phyloP scores from a whole-genome alignment of 2,113 vertebrate species.

The Malurus alboscapulatus region DNA sequence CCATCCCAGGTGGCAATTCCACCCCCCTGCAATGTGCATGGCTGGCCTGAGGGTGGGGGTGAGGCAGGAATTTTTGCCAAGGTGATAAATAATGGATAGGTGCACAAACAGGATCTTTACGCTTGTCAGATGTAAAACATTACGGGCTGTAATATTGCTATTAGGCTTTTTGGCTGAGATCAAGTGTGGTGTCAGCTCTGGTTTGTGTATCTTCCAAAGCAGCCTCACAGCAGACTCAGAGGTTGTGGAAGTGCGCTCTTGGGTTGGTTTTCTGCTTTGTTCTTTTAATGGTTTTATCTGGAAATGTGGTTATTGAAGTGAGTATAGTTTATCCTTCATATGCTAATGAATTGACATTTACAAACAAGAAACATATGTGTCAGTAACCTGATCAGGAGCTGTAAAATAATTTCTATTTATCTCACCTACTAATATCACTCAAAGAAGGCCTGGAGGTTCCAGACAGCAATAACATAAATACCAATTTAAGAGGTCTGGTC shows the following conservation, averaged over 20 bases:
- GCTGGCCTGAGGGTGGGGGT: neutral
- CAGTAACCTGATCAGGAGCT: conserved; percentile 42
- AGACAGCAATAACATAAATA: conserved; percentile 55
- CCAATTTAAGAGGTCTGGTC: conserved; percentile 47
- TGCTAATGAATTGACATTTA: conserved; percentile 59
- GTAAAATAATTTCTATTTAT: conserved; percentile 62
- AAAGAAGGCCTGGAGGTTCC: conserved; percentile 25
- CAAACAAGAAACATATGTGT: conserved; percentile 42
- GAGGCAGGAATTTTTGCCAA: neutral
- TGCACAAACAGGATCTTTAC: neutral
- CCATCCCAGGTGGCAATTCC: neutral
- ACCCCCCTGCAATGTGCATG: accelerated
- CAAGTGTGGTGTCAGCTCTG: conserved; percentile 30
- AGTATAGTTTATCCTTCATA: conserved; percentile 25
- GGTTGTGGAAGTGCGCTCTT: neutral
- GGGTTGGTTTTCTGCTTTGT: neutral
- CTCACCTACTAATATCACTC: conserved; percentile 38
- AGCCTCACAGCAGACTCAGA: neutral
- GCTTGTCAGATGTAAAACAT: conserved; percentile 29
- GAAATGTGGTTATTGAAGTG: conserved; percentile 8
- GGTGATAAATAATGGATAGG: neutral
- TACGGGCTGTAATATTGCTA: neutral
- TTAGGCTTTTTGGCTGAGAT: conserved; percentile 57
- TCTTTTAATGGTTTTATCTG: conserved; percentile 8
- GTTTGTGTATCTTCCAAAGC: conserved; percentile 30